Percentiles rank a stretch among this genome's conserved stretches.
phyloP scores from a whole-genome alignment of 2,888 invertebrate genomes.

The Eupithecia pulchellata region DNA sequence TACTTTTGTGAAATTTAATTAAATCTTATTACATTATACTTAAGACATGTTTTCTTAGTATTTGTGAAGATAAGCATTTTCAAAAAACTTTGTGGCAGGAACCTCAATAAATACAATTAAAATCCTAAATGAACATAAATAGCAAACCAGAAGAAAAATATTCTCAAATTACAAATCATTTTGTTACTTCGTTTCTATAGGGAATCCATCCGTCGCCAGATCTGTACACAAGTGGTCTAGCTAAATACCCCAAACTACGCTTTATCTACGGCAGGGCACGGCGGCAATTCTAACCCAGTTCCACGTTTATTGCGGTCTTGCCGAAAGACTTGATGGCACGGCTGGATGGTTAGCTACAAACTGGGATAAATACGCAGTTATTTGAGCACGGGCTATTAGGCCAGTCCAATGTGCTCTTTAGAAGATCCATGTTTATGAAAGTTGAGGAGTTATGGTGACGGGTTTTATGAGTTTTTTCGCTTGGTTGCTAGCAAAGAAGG shows the following conservation, averaged over 20 bases:
- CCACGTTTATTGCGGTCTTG: slow-evolving; percentile 32
- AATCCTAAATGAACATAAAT: no score
- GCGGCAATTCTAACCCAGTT: slow-evolving; percentile 26
- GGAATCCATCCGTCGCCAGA: no score
- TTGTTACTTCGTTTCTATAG: no score
- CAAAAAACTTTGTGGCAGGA: no score
- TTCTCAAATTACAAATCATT: no score
- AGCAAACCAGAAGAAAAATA: no score
- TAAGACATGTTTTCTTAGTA: no score
- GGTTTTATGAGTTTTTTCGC: slow-evolving; percentile 6
- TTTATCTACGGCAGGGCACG: background rate
- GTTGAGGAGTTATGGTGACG: background rate
- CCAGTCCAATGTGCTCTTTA: slow-evolving; percentile 22
- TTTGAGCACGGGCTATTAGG: slow-evolving; percentile 19
- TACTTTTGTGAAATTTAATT: no score
- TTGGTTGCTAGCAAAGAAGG: background rate
- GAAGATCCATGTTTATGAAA: slow-evolving; percentile 11
- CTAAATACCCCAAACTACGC: background rate
- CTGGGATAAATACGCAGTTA: slow-evolving; percentile 23
- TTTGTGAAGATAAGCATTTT: no score
- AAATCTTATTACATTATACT: no score
- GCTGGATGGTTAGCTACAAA: slow-evolving; percentile 23
- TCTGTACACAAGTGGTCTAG: background rate
- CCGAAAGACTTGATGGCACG: slow-evolving; percentile 33
- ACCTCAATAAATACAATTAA: no score